Evolutionary conservation across 2,888 invertebrate genomes (phyloP), one percentile per base, ranked within the genome.

Genomic region (Belgica antarctica): DNA sequence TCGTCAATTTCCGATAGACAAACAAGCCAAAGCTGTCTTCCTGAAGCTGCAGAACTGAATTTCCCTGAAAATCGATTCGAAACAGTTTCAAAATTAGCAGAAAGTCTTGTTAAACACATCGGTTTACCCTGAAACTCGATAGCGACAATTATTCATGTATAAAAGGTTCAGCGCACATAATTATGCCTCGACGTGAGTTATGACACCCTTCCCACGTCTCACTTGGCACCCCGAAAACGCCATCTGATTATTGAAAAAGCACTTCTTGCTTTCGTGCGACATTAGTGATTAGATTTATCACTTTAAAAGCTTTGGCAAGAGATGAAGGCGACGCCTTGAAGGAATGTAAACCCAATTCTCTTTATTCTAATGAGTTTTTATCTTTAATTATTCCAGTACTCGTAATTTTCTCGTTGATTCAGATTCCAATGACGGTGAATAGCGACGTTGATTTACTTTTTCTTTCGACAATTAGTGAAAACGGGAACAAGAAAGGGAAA

Each of bases 391-490:
- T 25, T 22, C 27, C 52, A 2, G 12, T 52, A 22, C 52, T 52
- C 22, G 19, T 52, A 52, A 52, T n/a, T 52, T 52, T 41, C n/a
- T 41, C 22, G 52, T 22, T 52, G 52, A 52, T 52, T 52, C 22
- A 52, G 17, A 31, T 31, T 31, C 34, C 5, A 31, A 31, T 31
- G 12, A 8, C 34, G n/a, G n/a, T n/a, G n/a, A n/a, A n/a, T n/a
- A n/a, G n/a, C n/a, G n/a, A n/a, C 34, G 12, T 8, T 8, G 7
- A 34, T 34, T 34, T 34, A 34, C 34, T 8, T 34, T 34, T 34
- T 34, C 7, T 34, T 34, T 34, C 34, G 12, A 34, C 7, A n/a
- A n/a, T n/a, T n/a, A n/a, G n/a, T n/a, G n/a, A n/a, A n/a, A n/a
- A n/a, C n/a, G n/a, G n/a, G n/a, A n/a, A n/a, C n/a, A n/a, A n/a